These are phyloP conservation scores for Eurytoma californica DNA, from an alignment of 2,888 invertebrate genomes.

Conservation along the genomic window DNA sequence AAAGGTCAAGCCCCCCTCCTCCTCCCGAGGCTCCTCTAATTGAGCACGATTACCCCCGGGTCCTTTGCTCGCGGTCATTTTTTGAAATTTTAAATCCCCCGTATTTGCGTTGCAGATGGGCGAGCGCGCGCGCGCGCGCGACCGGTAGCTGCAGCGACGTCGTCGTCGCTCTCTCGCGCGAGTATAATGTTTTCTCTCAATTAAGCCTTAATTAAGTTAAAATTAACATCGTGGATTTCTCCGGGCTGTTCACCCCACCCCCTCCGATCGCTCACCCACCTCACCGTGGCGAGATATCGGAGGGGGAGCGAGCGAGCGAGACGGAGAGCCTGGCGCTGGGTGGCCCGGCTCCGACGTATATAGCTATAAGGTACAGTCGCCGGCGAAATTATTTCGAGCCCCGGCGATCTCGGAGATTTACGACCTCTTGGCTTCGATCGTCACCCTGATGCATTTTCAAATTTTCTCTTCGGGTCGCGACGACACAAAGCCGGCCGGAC, in stretches of 20 bases:
- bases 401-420: too few relatives aligned
- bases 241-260: slow-evolving; percentile 55
- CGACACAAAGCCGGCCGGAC: too few relatives aligned
- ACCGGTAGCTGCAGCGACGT: not conserved
- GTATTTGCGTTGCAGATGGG: slow-evolving; percentile 69
- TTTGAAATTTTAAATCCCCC: slow-evolving; percentile 75
- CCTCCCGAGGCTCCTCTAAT: slow-evolving; percentile 66
- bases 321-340: slow-evolving; percentile 34
- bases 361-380: slow-evolving; percentile 29
- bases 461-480: too few relatives aligned
- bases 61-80: slow-evolving; percentile 56
- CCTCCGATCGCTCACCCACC: slow-evolving; percentile 40
- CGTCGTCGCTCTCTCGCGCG: not conserved
- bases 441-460: too few relatives aligned
- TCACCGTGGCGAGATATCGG: slow-evolving; percentile 10
- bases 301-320: not conserved
- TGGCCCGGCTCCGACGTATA: slow-evolving; percentile 19
- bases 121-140: not conserved
- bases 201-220: slow-evolving; percentile 76
- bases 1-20: slow-evolving; percentile 46
- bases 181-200: slow-evolving; percentile 71
- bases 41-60: slow-evolving; percentile 68
- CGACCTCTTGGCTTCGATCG: too few relatives aligned
- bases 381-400: slow-evolving; percentile 23
- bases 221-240: slow-evolving; percentile 74